phyloP scores from a whole-genome alignment of 2,797 vertebrate species.

The Chaenodraco wilsoni region DNA sequence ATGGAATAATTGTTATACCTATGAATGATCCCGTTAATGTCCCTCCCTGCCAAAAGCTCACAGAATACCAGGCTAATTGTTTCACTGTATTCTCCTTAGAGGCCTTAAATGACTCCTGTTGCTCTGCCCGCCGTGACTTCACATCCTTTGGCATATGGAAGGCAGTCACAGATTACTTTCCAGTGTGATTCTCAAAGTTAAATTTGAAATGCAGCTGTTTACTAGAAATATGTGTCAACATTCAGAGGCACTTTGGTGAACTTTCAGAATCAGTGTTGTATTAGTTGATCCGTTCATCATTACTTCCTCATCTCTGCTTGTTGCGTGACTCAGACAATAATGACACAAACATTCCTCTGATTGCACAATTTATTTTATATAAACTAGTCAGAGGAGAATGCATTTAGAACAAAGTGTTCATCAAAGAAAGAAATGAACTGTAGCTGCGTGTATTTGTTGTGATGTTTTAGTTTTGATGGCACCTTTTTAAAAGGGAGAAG shows the following conservation, averaged over 20 bases:
- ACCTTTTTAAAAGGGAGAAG: too few species aligned
- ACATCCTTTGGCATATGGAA: constrained; percentile 56
- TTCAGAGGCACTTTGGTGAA: constrained; percentile 29
- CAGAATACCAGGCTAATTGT: constrained; percentile 69
- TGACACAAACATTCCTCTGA: constrained; percentile 39
- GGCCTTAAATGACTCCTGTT: constrained; percentile 66
- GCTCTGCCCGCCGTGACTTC: constrained; percentile 58
- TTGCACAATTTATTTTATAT: constrained; percentile 45
- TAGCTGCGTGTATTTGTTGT: too few species aligned
- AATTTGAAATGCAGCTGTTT: constrained; percentile 9
- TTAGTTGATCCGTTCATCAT: constrained; percentile 43
- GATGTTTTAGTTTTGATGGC: too few species aligned
- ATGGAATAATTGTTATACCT: constrained; percentile 46
- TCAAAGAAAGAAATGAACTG: constrained; percentile 42
- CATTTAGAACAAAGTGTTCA: constrained; percentile 39
- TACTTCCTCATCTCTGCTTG: constrained; percentile 36
- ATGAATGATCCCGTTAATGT: constrained; percentile 54
- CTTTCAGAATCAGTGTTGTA: constrained; percentile 26
- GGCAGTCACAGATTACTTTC: constrained; percentile 47
- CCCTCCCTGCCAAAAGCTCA: constrained; percentile 45
- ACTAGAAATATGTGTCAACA: constrained; percentile 20
- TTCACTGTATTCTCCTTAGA: constrained; percentile 71
- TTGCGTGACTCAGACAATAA: constrained; percentile 49
- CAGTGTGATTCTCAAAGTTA: constrained; percentile 12
- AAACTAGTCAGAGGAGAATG: constrained; percentile 21